These are phyloP conservation scores for Rhynchophorus ferrugineus DNA, from an alignment of 1,140 invertebrate genomes.

Conservation along the genomic window DNA sequence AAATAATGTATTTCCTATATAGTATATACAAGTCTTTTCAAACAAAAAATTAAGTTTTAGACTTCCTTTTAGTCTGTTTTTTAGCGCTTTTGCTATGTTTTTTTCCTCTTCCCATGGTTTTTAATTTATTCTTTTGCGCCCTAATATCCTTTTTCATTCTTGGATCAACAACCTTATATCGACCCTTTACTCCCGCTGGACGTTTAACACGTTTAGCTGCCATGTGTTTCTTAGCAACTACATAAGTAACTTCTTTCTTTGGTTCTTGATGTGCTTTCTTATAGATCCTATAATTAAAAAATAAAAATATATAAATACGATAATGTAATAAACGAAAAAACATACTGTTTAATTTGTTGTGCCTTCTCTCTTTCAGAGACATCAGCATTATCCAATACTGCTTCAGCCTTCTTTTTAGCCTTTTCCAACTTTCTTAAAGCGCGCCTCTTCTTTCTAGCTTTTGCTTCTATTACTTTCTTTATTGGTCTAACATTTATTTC, in stretches of 20 bases:
- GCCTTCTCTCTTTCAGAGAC: slow-evolving; percentile 87
- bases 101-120: slow-evolving; percentile 40
- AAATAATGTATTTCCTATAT: too few relatives aligned
- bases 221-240: slow-evolving; percentile 86
- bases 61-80: slow-evolving; percentile 8
- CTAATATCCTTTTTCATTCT: slow-evolving; percentile 92
- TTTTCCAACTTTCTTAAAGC: slow-evolving; percentile 79
- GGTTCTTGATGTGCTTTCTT: slow-evolving; percentile 79
- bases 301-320: slow-evolving; percentile 12
- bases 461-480: slow-evolving; percentile 98
- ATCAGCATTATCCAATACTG: slow-evolving; percentile 82
- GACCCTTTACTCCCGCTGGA: slow-evolving; percentile 84
- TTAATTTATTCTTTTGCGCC: slow-evolving; percentile 57
- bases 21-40: too few relatives aligned
- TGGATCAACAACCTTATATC: slow-evolving; percentile 89
- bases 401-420: slow-evolving; percentile 92
- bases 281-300: slow-evolving; percentile 79
- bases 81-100: slow-evolving; percentile 21
- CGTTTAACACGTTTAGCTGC: slow-evolving; percentile 66
- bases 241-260: slow-evolving; percentile 88
- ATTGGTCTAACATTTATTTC: slow-evolving; percentile 92
- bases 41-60: neutral
- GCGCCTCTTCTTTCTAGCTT: slow-evolving; percentile 92
- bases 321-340: slow-evolving; percentile 21
- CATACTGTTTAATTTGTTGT: slow-evolving; percentile 82